A percentile compares a stretch with the other conserved stretches of the same genome.
phyloP scores from a whole-genome alignment of 2,113 vertebrate genomes.

The Falcunculus frontatus region DNA sequence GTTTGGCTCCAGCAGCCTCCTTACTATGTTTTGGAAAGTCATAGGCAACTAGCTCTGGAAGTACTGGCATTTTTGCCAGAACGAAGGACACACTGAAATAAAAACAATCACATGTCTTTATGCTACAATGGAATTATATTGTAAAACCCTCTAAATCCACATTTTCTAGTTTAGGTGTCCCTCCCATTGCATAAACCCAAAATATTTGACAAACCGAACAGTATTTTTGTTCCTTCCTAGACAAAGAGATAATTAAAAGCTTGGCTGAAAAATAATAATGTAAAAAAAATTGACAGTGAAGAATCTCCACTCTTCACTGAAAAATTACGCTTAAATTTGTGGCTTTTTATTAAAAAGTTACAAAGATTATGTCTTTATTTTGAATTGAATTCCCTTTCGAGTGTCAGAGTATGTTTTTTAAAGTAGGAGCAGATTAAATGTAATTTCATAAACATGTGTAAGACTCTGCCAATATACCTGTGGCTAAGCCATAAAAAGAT shows the following conservation, averaged over 20 bases:
- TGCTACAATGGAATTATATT: neutral
- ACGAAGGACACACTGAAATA: neutral
- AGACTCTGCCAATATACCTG: neutral
- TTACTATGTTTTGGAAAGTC: neutral
- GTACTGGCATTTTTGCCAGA: neutral
- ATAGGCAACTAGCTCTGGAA: neutral
- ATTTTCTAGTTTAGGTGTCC: neutral
- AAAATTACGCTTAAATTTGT: neutral
- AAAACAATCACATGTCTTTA: neutral
- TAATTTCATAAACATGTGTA: neutral
- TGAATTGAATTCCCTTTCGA: neutral
- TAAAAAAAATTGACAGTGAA: neutral
- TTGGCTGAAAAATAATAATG: neutral
- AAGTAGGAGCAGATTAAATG: neutral
- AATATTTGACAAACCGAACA: neutral
- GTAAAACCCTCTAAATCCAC: neutral
- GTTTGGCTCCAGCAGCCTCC: neutral
- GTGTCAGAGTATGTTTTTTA: neutral
- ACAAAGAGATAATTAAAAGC: neutral
- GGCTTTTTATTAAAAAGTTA: neutral
- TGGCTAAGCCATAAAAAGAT: neutral
- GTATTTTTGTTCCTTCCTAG: neutral
- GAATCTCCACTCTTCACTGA: neutral
- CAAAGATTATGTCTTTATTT: neutral
- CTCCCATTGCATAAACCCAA: neutral